Conservation (phyloP, 1,140 invertebrate genomes). For the Solen grandis region DNA sequence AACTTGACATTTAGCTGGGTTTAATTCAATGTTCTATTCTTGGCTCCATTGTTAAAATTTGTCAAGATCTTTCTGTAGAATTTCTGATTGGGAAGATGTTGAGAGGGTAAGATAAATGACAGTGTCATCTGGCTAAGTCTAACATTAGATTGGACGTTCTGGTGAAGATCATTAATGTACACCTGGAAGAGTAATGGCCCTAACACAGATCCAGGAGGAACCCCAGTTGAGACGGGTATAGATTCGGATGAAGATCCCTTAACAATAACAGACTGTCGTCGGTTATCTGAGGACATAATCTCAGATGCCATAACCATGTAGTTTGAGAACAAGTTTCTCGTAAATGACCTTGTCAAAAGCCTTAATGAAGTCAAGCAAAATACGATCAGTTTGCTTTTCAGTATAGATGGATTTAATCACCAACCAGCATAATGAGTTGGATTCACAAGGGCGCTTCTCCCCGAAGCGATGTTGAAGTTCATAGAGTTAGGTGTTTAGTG, state of each 20-base stretch:
- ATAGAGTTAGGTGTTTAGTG: conserved; percentile 28
- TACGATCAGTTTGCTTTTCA: conserved; percentile 12
- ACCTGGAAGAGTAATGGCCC: conserved; percentile 56
- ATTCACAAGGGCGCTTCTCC: conserved; percentile 24
- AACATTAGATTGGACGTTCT: too few relatives aligned
- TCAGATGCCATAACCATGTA: conserved; percentile 31
- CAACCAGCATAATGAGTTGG: not conserved
- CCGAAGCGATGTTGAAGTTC: conserved; percentile 37
- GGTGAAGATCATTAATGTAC: conserved; percentile 59
- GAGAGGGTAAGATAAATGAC: too few relatives aligned
- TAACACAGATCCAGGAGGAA: conserved; percentile 55
- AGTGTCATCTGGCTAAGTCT: too few relatives aligned
- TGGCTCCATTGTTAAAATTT: too few relatives aligned
- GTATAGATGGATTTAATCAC: not conserved
- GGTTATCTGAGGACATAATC: conserved; percentile 24
- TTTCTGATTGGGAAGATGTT: too few relatives aligned
- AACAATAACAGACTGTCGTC: conserved; percentile 54
- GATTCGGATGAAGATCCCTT: conserved; percentile 34
- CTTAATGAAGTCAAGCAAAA: conserved; percentile 55
- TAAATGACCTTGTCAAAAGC: conserved; percentile 60
- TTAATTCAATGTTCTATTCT: too few relatives aligned
- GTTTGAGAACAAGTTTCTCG: too few relatives aligned
- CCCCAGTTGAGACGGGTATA: too few relatives aligned
- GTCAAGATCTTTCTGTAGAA: too few relatives aligned
- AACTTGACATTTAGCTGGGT: too few relatives aligned